A percentile compares a stretch with the other conserved stretches of the same genome.
Evolutionary conservation across 2,797 vertebrate genomes (phyloP).

Genomic region (Cephalopachus bancanus): DNA sequence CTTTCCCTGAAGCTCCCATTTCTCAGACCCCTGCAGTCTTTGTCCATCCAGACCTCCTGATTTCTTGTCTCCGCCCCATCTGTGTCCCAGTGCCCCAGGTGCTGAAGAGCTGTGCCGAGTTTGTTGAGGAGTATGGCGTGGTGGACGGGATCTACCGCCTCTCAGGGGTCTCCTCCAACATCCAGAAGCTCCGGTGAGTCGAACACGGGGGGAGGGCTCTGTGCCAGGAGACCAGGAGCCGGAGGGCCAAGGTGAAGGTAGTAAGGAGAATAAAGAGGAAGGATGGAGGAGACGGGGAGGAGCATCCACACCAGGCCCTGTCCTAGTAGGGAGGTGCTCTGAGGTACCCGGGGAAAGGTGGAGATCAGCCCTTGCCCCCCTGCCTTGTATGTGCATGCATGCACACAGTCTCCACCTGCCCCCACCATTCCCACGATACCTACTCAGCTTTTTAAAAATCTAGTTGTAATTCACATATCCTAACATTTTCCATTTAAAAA

Average conservation of each 20-base stretch:
- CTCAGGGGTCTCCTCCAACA: conserved; percentile 97
- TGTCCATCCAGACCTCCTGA: background rate
- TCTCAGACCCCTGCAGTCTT: background rate
- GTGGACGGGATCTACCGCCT: conserved; percentile 97
- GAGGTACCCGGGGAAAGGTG: background rate
- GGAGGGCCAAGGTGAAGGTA: background rate
- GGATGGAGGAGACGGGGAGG: background rate
- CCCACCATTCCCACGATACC: no score
- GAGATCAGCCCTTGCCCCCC: background rate
- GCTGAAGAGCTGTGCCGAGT: conserved; percentile 93
- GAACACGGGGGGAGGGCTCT: background rate
- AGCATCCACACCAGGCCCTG: background rate
- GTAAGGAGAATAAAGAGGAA: background rate
- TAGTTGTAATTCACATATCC: background rate
- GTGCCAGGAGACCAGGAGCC: background rate
- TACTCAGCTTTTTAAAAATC: background rate
- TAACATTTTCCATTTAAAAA: background rate
- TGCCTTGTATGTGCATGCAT: no score
- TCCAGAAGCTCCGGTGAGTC: conserved; percentile 94
- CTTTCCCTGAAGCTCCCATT: background rate
- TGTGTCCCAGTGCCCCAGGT: conserved; percentile 94
- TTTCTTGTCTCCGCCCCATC: background rate
- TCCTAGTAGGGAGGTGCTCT: background rate
- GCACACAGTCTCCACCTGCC: no score
- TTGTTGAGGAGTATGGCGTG: conserved; percentile 94